Conservation (phyloP, 2,797 vertebrate genomes). For the Pipistrellus pipistrellus region DNA sequence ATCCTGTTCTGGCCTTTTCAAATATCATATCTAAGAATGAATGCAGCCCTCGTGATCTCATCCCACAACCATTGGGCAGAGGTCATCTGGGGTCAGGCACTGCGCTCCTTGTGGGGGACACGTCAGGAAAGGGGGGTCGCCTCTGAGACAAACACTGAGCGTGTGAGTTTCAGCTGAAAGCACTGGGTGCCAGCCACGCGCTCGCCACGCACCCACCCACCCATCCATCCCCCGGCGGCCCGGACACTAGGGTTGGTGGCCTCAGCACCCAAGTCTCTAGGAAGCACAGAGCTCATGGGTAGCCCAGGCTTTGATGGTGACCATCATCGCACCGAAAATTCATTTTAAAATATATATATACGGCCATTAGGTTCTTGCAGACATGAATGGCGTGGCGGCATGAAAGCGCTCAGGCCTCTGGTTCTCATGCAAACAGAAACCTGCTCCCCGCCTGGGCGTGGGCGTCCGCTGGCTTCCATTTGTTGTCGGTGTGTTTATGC, state of each 20-base stretch:
- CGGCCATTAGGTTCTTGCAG: slow-evolving; percentile 10
- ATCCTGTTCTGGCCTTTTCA: not conserved
- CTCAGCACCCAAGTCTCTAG: not conserved
- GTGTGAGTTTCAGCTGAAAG: not conserved
- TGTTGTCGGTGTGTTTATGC: slow-evolving; percentile 78
- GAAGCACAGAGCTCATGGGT: fast-evolving
- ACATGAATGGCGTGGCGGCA: slow-evolving; percentile 59
- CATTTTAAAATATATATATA: not conserved
- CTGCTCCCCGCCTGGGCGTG: slow-evolving; percentile 74
- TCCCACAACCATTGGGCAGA: not conserved
- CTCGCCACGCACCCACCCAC: too few species aligned
- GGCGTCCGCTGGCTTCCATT: slow-evolving; percentile 79
- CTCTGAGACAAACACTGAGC: not conserved
- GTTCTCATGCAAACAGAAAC: slow-evolving; percentile 44
- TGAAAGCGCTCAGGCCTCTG: slow-evolving; percentile 54
- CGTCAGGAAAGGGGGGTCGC: not conserved
- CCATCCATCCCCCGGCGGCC: not conserved
- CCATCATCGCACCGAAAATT: not conserved
- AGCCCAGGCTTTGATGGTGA: not conserved
- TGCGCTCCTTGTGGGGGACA: not conserved
- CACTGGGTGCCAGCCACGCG: not conserved
- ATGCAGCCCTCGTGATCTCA: not conserved
- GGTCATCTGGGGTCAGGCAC: not conserved
- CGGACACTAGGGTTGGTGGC: not conserved
- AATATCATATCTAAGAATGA: not conserved